A percentile compares a stretch with the other conserved stretches of the same genome.
Evolutionary conservation across 2,888 invertebrate species (phyloP).

Genomic region (Ophioninae sp.): DNA sequence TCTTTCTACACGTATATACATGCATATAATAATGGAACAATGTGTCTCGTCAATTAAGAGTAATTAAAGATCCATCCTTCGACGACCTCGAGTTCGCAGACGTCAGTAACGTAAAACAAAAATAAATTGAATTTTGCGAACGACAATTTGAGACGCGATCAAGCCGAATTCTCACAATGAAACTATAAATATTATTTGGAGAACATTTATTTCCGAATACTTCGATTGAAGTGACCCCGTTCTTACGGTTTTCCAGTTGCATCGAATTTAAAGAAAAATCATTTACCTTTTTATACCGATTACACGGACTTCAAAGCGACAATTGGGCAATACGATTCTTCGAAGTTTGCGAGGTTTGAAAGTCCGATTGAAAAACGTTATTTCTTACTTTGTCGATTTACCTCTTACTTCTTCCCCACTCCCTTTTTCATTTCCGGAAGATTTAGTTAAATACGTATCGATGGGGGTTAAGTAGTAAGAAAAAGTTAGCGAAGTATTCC

Average conservation of each 20-base stretch:
- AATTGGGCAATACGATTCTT: background rate
- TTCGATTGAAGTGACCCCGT: background rate
- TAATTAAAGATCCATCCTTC: background rate
- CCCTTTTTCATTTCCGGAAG: background rate
- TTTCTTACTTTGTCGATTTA: background rate
- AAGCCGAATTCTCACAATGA: background rate
- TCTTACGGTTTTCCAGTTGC: background rate
- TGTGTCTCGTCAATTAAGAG: background rate
- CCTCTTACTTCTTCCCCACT: too few species aligned
- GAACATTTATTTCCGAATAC: background rate
- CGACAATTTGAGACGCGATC: constrained; percentile 26
- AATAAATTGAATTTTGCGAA: constrained; percentile 40
- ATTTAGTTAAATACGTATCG: constrained; percentile 9
- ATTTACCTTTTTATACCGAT: background rate
- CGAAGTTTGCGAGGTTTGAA: background rate
- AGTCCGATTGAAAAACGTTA: background rate
- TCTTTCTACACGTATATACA: background rate
- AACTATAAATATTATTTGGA: background rate
- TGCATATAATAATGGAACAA: background rate
- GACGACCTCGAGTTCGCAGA: background rate
- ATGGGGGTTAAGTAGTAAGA: background rate
- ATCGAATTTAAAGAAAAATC: background rate
- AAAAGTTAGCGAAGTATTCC: constrained; percentile 1
- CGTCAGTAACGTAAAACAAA: constrained; percentile 36
- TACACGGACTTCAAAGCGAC: background rate